Base-by-base conservation (phyloP, 1,140 invertebrate genomes). In the Hyphantria cunea region DNA sequence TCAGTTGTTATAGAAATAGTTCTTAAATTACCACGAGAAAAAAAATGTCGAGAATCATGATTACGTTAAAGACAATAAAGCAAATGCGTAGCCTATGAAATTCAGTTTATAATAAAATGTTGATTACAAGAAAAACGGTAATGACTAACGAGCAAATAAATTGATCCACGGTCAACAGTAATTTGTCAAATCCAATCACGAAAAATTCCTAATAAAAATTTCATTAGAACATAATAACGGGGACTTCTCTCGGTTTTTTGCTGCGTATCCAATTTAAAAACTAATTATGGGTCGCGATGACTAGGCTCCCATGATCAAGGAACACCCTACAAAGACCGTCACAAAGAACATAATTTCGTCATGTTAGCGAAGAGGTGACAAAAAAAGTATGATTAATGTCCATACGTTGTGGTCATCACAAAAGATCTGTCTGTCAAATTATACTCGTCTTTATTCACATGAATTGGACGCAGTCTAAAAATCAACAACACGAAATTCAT, bases 261-360 rank as follows among this genome's bases (percentile, higher is more conserved):
- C 78, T 54, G 47, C 53, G 53, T 49, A 74, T 76, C 84, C 85
- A 86, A 88, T 86, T 86, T 86, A 82, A 86, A 88, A 88, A 84
- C 84, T 88, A 88, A 88, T 88, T 84, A 86, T 74, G 76, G 70
- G 56, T 67, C 61, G 66, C 70, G 80, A 81, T 82, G 81, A 84
- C 84, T 83, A 80, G 83, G 70, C 68, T 68, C 72, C 66, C 74
- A 78, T 79, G 74, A 72, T 68, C 76, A 72, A 80, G 76, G 65
- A 80, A 74, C 77, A 78, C 77, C 81, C 81, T 74, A 78, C 74
- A 76, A 80, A 70, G 65, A 25, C 60, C 59, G 60, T 62, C 71
- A 86, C 82, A 88, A 84, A 86, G 84, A 87, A 84, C 70, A 84
- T 85, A 81, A 86, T 84, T 85, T 86, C 77, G 74, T 84, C 85